Evolutionary conservation across 1,140 invertebrate species (phyloP).

Genomic region (Anoplolepis gracilipes): DNA sequence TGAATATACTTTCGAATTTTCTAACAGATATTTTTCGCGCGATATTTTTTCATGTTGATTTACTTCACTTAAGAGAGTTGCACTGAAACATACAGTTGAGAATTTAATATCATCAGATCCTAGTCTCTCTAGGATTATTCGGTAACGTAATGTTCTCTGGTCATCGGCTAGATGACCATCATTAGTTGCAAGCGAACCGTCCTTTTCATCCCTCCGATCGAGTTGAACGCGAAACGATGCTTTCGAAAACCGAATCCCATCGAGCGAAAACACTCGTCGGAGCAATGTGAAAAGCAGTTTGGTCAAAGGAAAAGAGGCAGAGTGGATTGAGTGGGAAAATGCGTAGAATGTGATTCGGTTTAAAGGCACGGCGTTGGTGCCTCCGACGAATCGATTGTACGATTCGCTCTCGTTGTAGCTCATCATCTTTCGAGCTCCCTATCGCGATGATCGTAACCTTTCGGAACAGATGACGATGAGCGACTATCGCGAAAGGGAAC

Average conservation of each 20-base stretch:
- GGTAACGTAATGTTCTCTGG: conserved; percentile 5
- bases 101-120: conserved; percentile 1
- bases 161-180: conserved; percentile 30
- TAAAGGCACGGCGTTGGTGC: conserved; percentile 32
- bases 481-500: neutral
- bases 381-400: conserved; percentile 22
- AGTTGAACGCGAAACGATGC: conserved; percentile 44
- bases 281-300: conserved; percentile 41
- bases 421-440: conserved; percentile 20
- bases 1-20: neutral
- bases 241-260: conserved; percentile 47
- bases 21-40: neutral
- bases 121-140: conserved; percentile 14
- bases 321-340: conserved; percentile 51
- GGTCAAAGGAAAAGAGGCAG: conserved; percentile 55
- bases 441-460: conserved; percentile 18
- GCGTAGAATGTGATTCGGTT: conserved; percentile 8
- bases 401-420: conserved; percentile 24
- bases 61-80: neutral
- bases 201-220: conserved; percentile 44
- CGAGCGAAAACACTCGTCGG: conserved; percentile 42
- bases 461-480: neutral
- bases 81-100: neutral
- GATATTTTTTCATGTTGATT: neutral
- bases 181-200: conserved; percentile 11